Conservation (phyloP, 2,797 vertebrate genomes). For the Phrynocephalus guinanensis region DNA sequence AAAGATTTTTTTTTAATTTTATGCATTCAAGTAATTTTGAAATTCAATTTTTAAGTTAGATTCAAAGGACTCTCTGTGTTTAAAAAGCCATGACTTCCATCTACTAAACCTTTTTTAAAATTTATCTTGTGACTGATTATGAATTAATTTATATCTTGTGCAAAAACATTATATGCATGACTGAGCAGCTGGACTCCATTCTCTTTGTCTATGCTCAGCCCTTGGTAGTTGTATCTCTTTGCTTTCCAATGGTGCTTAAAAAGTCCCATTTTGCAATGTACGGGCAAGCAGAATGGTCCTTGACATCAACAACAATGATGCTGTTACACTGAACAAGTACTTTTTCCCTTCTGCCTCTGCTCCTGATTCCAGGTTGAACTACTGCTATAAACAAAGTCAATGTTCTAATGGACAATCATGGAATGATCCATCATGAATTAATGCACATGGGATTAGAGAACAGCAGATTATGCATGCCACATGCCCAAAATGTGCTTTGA, state of each 20-base stretch:
- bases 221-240: neutral
- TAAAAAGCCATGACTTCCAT: neutral
- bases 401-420: neutral
- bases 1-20: neutral
- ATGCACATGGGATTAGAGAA: neutral
- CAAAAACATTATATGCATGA: too few species aligned
- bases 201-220: neutral
- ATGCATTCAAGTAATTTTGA: neutral
- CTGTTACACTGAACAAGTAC: neutral
- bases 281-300: neutral
- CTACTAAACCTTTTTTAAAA: neutral
- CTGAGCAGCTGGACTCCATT: neutral
- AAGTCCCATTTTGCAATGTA: neutral
- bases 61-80: neutral
- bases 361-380: neutral
- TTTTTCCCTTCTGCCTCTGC: neutral
- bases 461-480: neutral
- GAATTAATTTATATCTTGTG: neutral
- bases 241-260: neutral
- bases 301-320: neutral
- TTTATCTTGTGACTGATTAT: neutral
- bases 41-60: neutral
- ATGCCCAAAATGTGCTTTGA: neutral
- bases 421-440: neutral
- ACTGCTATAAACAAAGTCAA: constrained; percentile 6